Evolutionary conservation across 1,140 invertebrate species (phyloP), one percentile per base, ranked within the genome.

Genomic region (Melipona quadrifasciata): DNA sequence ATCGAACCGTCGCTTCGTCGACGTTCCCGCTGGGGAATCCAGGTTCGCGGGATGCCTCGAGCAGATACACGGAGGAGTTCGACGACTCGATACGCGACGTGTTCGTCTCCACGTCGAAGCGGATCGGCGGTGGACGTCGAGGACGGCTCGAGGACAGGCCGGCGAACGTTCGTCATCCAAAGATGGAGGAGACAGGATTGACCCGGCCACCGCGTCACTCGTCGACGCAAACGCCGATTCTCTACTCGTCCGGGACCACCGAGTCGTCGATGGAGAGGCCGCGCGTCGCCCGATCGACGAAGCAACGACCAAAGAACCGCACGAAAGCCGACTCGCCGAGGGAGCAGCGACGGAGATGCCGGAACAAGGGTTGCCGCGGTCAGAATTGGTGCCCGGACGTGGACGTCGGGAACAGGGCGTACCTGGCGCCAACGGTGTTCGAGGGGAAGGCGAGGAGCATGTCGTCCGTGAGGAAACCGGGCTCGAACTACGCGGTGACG

Each of bases 391-490:
- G 96, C 90, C 95, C 96, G 8, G 95, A 95, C 80, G 92, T 95
- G 84, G 96, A 96, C 92, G 94, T 96, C 27, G 95, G 95, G 47
- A 96, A 96, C 84, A 92, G 96, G 65, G 96, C 96, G 12, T 96
- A 93, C 90, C 93, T 95, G 55, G 96, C 96, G 82, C 96, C 95
- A 75, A 96, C 96, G 17, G 96, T 96, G 24, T 96, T 96, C 92
- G 95, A 96, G 93, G 96, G 96, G 51, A 96, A 96, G 90, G 96
- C 95, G 31, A 95, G 96, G 27, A 96, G 96, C 57, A 95, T 96
- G 95, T 96, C 96, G 74, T 94, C 95, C 51, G 92, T 95, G 80
- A 94, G 95, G 34, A 95, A 95, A 55, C 93, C 95, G 55, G 95
- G 93, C 70, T 95, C 95, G 27, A 96, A 95, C 89, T 96, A 96